phyloP scores from a whole-genome alignment of 2,113 vertebrate genomes.

The Halcyon malimbica region DNA sequence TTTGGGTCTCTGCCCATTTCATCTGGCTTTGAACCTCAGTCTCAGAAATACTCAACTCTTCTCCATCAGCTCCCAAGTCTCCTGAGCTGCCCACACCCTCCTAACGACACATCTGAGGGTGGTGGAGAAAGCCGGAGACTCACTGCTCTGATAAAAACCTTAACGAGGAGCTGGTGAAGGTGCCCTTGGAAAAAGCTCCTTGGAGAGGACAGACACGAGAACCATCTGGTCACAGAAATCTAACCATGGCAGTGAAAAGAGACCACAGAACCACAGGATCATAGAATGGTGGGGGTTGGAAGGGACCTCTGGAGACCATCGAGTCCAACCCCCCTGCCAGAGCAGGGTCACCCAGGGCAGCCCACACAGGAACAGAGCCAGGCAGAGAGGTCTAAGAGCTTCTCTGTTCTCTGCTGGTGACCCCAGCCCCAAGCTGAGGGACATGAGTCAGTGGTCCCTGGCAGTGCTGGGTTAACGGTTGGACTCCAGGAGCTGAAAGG shows the following conservation, averaged over 20 bases:
- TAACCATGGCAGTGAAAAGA: not conserved
- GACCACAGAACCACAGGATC: no score
- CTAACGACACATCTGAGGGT: not conserved
- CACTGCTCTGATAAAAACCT: not conserved
- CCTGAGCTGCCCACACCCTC: not conserved
- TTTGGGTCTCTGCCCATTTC: not conserved
- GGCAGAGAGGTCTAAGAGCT: not conserved
- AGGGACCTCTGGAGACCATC: no score
- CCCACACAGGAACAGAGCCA: no score
- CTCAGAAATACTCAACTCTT: not conserved
- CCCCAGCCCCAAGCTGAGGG: not conserved
- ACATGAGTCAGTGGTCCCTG: not conserved
- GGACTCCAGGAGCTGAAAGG: not conserved
- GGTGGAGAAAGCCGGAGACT: not conserved
- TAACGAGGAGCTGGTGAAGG: not conserved
- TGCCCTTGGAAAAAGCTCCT: not conserved
- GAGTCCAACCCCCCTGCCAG: no score
- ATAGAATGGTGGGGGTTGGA: no score
- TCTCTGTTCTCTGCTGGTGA: not conserved
- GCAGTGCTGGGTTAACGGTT: not conserved
- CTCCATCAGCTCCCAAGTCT: not conserved
- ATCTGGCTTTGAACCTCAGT: not conserved
- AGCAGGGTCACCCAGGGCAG: no score
- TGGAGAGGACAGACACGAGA: not conserved
- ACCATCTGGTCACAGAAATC: not conserved